Percentiles rank a stretch among this genome's conserved stretches.
phyloP scores from a whole-genome alignment of 2,888 invertebrate genomes.

The Tricholauxania praeusta region DNA sequence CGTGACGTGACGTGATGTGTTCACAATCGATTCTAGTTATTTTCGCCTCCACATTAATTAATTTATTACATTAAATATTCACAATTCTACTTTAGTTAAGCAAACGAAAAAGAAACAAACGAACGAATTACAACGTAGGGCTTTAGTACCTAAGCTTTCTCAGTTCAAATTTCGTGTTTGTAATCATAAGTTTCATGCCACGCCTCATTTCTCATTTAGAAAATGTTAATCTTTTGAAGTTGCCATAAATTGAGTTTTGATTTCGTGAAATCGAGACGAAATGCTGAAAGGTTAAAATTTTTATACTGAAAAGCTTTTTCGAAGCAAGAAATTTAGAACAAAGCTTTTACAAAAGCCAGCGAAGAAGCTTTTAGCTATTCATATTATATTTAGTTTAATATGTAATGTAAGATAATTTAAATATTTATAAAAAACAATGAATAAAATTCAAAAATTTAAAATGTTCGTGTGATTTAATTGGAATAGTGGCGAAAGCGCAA shows the following conservation, averaged over 20 bases:
- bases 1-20: not conserved
- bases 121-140: not conserved
- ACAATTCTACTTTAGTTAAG: not conserved
- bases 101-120: conserved; percentile 14
- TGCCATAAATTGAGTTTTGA: conserved; percentile 28
- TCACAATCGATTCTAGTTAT: conserved; percentile 37
- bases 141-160: not conserved
- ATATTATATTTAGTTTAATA: too few species aligned
- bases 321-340: too few species aligned
- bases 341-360: too few species aligned
- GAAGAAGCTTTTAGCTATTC: too few species aligned
- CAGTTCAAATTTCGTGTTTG: not conserved
- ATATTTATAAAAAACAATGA: too few species aligned
- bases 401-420: too few species aligned
- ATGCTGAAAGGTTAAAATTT: too few species aligned
- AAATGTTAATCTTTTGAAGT: conserved; percentile 19
- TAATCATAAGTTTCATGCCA: conserved; percentile 15
- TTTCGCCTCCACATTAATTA: conserved; percentile 7
- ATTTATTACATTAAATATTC: conserved; percentile 1
- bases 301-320: too few species aligned
- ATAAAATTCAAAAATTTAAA: too few species aligned
- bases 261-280: not conserved
- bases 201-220: conserved; percentile 28
- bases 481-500: too few species aligned
- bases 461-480: too few species aligned